Base-by-base conservation (phyloP, 2,113 vertebrate species). In the Podilymbus podiceps region DNA sequence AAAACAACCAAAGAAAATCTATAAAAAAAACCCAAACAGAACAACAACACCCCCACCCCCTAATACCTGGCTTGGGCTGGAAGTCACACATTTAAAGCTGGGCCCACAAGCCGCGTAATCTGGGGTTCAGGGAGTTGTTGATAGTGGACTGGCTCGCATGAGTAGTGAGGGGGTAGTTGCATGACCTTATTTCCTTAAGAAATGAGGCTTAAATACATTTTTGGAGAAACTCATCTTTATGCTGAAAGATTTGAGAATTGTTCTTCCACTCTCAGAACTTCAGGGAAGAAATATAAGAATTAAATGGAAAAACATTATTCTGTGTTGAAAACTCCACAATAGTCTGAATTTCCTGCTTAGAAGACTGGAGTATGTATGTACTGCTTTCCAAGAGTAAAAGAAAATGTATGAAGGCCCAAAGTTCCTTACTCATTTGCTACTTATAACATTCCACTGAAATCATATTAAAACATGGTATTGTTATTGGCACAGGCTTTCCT, bases 391-490 rank as follows among this genome's bases (percentile, higher is more conserved):
- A 31, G 66, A 79, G 53, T 50, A n/a, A 64, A 52, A 56, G 35
- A 60, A 79, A 58, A 46, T 49, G 30, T 40, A 1, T 52, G 50
- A 62, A 53, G 87, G 50, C 21, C 46, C 35, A 0, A 3, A 77
- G 27, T 62, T 58, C 35, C 16, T 71, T 83, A 17, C 33, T 58
- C 13, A 60, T 85, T 79, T 73, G 25, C 46, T 69, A 40, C n/a
- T 40, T 74, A 23, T 1, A 21, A 28, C 62, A 35, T 40, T 49
- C 14, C 52, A 44, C 60, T 50, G 68, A 69, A 76, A 69, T 69
- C 30, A 69, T 44, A 31, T 31, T n/a, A 2, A 5, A 38, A 4
- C 5, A 5, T 16, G 27, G 3, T 58, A 3, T 42, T 7, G 0
- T 52, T 46, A 31, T 31, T 74, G 76, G 33, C n/a, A 19, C 18